These are phyloP conservation scores for Meganola albula DNA, from an alignment of 2,888 invertebrate genomes.

Conservation along the genomic window DNA sequence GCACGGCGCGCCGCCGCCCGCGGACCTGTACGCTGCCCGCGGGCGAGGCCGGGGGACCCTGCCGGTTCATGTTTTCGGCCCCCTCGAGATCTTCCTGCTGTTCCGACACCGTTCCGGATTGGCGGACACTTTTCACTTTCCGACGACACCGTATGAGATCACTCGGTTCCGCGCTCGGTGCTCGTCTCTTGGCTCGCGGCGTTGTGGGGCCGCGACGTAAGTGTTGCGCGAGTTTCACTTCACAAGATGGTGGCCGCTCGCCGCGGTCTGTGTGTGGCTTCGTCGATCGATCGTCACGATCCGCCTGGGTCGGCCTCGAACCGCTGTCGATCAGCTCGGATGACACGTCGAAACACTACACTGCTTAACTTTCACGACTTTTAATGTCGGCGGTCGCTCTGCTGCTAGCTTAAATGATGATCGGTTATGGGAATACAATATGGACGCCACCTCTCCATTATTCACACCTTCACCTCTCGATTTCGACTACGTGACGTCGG, in stretches of 20 bases:
- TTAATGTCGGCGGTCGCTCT: constrained; percentile 66
- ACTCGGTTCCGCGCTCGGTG: no score
- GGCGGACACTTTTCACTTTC: constrained; percentile 20
- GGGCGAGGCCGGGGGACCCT: constrained; percentile 24
- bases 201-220: constrained; percentile 17
- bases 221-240: constrained; percentile 47
- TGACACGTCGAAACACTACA: constrained; percentile 74
- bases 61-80: constrained; percentile 32
- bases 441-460: constrained; percentile 73
- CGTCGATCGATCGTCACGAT: constrained; percentile 29
- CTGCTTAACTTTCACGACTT: constrained; percentile 68
- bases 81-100: constrained; percentile 33
- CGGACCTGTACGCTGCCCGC: constrained; percentile 34
- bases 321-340: constrained; percentile 68
- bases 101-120: constrained; percentile 28
- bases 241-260: constrained; percentile 63
- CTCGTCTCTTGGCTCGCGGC: not conserved
- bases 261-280: constrained; percentile 35
- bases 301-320: constrained; percentile 59
- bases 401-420: constrained; percentile 69
- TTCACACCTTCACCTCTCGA: constrained; percentile 72
- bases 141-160: constrained; percentile 23
- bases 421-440: constrained; percentile 64
- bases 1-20: constrained; percentile 48
- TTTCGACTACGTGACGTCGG: constrained; percentile 66